Evolutionary conservation across 2,888 invertebrate species (phyloP), one percentile per base, ranked within the genome.

Genomic region (Drosophila demipolita): DNA sequence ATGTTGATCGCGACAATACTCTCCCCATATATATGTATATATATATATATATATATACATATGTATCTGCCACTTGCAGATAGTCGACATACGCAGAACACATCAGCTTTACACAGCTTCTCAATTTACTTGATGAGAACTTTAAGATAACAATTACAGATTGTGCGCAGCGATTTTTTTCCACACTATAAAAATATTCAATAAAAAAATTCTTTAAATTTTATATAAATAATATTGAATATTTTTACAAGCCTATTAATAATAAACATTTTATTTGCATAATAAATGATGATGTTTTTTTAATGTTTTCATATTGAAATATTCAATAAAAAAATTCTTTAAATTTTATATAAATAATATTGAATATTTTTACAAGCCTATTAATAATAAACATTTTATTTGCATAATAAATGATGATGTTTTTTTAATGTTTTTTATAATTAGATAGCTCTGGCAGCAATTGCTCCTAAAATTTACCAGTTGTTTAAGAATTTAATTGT

Each of bases 81-180:
- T 40, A 55, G 26, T 23, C 50, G 36, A 8, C 38, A 38, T 53
- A 61, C 63, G 20, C 35, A 42, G 45, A 11, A 63, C 35, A 74
- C 36, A 35, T 54, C n/a, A 61, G 42, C 7, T 45, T 11, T 48
- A 81, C 83, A 83, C 57, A 67, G 55, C 54, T 72, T 78, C 53
- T 49, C 69, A 69, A 81, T 81, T 81, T 58, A 32, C 17, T n/a
- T 75, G 52, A 81, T 79, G 73, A 66, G 32, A 54, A 65, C 33
- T 45, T 9, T 20, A 12, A 48, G 54, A 61, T 60, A 60, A 45
- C 29, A 59, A 17, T 2, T 33, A 3, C 17, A 17, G 7, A 23
- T 29, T 15, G 3, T 1, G 5, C 6, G 23, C 15, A 11, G 3
- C 49, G 40, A 40, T 4, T 29, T 3, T 6, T 6, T 8, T 12